Base-by-base conservation (phyloP, 2,888 invertebrate species). In the Rhagium mordax region DNA sequence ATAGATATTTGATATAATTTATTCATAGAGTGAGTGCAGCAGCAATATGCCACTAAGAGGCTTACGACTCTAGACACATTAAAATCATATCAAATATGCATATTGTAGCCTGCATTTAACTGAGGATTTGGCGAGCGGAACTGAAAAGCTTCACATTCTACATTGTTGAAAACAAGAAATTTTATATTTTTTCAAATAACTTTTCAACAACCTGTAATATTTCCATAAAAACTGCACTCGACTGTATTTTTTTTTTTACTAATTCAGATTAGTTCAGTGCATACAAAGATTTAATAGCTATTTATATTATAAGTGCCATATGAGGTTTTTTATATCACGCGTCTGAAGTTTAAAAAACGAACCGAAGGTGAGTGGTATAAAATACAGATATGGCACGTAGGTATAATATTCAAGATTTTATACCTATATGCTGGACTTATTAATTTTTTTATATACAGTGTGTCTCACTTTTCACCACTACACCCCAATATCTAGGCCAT, bases 1-100 rank as follows among this genome's bases (percentile, higher is more conserved):
- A 92, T 92, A 91, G 92, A 91, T 91, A 91, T 91, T 91, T 92
- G 91, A 92, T 92, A 91, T 92, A 90, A 92, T 92, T 91, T 92
- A 92, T 92, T 91, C 91, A 92, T 92, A 89, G 90, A 86, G 84
- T 87, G 89, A 89, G 89, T 91, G 90, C 87, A 83, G 81, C 83
- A 80, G 81, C 85, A 85, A 86, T 86, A 86, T 85, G 86, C 86
- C 85, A 85, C 85, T 88, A 88, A 87, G 87, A 87, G 87, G 88
- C 87, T 88, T 88, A 88, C 84, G 84, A 83, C 85, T 86, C 85
- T 85, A 87, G 87, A 87, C 87, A 87, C 88, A 88, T 88, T 88
- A 88, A 88, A 88, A 88, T 87, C 87, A 82, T 86, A 88, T 88
- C 87, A 88, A 88, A 88, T 88, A 88, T 88, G 88, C 86, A 88